Evolutionary conservation across 2,797 vertebrate species (phyloP).

Genomic region (Oreochromis mossambicus): DNA sequence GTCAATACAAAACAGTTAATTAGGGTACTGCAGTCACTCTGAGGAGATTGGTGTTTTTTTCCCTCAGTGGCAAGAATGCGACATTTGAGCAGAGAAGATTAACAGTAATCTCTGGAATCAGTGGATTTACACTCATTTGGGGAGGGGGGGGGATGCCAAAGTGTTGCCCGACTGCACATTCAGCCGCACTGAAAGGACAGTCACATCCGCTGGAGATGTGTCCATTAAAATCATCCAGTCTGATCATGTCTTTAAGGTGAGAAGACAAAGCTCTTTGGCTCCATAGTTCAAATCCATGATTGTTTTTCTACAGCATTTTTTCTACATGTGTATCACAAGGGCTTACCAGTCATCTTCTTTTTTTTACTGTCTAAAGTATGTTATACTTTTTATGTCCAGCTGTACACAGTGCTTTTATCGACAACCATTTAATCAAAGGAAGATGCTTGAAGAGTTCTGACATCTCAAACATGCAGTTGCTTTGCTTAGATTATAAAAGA

Average conservation of each 20-base stretch:
- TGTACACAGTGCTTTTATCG: background rate
- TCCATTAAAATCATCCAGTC: background rate
- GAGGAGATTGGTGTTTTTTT: slow-evolving; percentile 3
- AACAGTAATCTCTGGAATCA: slow-evolving; percentile 49
- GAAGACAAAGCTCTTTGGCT: background rate
- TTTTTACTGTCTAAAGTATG: slow-evolving; percentile 15
- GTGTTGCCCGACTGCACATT: slow-evolving; percentile 33
- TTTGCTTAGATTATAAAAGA: slow-evolving; percentile 43
- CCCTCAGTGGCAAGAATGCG: slow-evolving; percentile 13
- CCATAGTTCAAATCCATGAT: slow-evolving; percentile 12
- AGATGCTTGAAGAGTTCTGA: slow-evolving; percentile 29
- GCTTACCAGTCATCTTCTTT: background rate
- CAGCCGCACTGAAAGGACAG: slow-evolving; percentile 3
- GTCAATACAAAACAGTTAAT: slow-evolving; percentile 24
- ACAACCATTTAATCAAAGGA: slow-evolving; percentile 25
- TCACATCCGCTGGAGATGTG: background rate
- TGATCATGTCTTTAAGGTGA: background rate
- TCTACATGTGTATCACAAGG: background rate
- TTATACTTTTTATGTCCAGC: slow-evolving; percentile 15
- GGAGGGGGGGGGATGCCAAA: slow-evolving; percentile 13
- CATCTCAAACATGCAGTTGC: slow-evolving; percentile 11
- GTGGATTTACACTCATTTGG: slow-evolving; percentile 58
- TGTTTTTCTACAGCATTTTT: slow-evolving; percentile 4
- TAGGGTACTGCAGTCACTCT: slow-evolving; percentile 44
- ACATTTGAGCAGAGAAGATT: slow-evolving; percentile 55